Base-by-base conservation (phyloP, 2,888 invertebrate species). In the Nomada ruficornis region DNA sequence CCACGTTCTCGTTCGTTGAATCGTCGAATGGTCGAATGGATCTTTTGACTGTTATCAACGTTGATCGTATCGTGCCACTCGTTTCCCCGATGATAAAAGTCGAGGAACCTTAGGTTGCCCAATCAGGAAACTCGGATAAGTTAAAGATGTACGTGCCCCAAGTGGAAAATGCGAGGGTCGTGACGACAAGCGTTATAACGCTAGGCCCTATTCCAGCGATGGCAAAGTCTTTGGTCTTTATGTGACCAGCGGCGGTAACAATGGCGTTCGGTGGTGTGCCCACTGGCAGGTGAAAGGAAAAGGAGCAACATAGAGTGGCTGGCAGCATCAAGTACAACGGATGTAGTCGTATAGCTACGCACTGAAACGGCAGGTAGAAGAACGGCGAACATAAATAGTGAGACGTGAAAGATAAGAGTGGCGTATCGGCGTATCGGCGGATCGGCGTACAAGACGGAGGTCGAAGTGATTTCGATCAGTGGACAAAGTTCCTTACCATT, bases 261-360 rank as follows among this genome's bases (percentile, higher is more conserved):
- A 99, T 97, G 4, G 99, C 98, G 94, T 99, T 99, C 20, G 98
- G 98, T 2, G 98, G 98, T 0, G 98, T 98, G 65, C 98, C 98
- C 18, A 98, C 98, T 0, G 98, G 98, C 94, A 99, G 95, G 95
- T 98, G 98, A 95, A 98, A 98, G 11, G 97, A 98, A 95, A 98
- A 98, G 72, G 98, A 98, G 93, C 98, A 98, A 3, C 98, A 97
- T 36, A 98, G 94, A 0, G 98, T 96, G 0, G 98, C 98, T 0
- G 98, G 98, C 89, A 98, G 95, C 96, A 98, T 98, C 93, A 98
- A 95, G 94, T 97, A 98, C 77, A 99, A 94, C 0, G 98, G 98
- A 94, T 98, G 98, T 75, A 98, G 95, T 88, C 95, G 93, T 73
- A 97, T 95, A 0, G 95, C 95, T 18, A 96, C 94, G 0, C 97